Evolutionary conservation across 2,797 vertebrate species (phyloP).

Genomic region (Acropternis orthonyx): DNA sequence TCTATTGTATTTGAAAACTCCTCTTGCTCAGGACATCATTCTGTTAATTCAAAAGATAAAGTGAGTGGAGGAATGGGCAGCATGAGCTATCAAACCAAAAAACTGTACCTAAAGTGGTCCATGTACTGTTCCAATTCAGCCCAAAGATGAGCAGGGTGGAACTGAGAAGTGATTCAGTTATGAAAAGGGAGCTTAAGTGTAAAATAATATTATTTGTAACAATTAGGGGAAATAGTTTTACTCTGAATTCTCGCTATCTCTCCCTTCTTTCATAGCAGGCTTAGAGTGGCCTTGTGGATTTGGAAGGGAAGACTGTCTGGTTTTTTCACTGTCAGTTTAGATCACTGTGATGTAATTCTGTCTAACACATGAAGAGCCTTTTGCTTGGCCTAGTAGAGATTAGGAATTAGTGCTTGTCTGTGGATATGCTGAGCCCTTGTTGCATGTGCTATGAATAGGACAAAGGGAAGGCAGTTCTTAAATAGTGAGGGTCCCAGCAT

Average conservation of each 20-base stretch:
- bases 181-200: background rate
- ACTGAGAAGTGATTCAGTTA: background rate
- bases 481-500: background rate
- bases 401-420: conserved; percentile 61
- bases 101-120: background rate
- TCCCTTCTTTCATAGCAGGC: conserved; percentile 31
- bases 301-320: conserved; percentile 46
- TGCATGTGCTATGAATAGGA: conserved; percentile 44
- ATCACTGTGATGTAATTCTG: conserved; percentile 54
- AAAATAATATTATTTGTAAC: conserved; percentile 37
- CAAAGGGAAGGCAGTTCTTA: conserved; percentile 32
- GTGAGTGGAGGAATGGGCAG: background rate
- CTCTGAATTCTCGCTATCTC: background rate
- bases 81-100: background rate
- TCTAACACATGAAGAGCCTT: conserved; percentile 50
- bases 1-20: background rate
- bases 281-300: conserved; percentile 30
- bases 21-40: background rate
- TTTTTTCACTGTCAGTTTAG: conserved; percentile 59
- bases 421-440: conserved; percentile 35
- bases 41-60: background rate
- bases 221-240: background rate
- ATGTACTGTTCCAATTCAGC: background rate
- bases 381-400: conserved; percentile 61
- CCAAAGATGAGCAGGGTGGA: background rate